Evolutionary conservation across 2,113 vertebrate species (phyloP).

Genomic region (Emydura subglobosa): DNA sequence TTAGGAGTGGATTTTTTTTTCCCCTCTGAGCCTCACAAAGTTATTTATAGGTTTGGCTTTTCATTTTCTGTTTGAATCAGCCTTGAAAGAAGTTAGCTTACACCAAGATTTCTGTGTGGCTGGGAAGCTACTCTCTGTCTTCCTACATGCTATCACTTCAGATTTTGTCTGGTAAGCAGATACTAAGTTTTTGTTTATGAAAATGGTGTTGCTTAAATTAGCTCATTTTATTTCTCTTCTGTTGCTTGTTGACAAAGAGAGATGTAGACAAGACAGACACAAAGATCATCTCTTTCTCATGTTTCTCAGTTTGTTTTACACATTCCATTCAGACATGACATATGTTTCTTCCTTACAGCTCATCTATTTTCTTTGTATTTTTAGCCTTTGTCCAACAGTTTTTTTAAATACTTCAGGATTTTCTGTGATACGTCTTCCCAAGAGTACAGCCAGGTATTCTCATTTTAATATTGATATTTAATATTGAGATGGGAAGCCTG

Average conservation of each 20-base stretch:
- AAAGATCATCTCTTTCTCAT: not conserved
- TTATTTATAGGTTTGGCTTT: not conserved
- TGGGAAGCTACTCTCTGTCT: not conserved
- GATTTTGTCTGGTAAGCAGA: not conserved
- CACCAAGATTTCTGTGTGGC: not conserved
- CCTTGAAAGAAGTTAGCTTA: not conserved
- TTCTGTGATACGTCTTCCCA: constrained; percentile 19
- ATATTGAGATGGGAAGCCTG: not conserved
- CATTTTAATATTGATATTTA: not conserved
- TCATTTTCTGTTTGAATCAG: not conserved
- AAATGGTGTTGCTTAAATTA: not conserved
- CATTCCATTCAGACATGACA: not conserved
- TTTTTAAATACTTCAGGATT: constrained; percentile 33
- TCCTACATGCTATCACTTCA: not conserved
- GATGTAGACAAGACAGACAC: not conserved
- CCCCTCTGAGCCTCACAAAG: no score
- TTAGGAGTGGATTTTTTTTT: not conserved
- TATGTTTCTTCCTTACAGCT: not conserved
- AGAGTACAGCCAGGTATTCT: not conserved
- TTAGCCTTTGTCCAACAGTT: not conserved
- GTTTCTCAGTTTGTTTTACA: not conserved
- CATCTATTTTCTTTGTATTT: constrained; percentile 11
- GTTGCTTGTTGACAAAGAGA: not conserved
- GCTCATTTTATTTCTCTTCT: not conserved
- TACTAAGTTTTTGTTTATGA: not conserved